Base-by-base conservation (phyloP, 2,797 vertebrate genomes). In the Clarias platycephalus region DNA sequence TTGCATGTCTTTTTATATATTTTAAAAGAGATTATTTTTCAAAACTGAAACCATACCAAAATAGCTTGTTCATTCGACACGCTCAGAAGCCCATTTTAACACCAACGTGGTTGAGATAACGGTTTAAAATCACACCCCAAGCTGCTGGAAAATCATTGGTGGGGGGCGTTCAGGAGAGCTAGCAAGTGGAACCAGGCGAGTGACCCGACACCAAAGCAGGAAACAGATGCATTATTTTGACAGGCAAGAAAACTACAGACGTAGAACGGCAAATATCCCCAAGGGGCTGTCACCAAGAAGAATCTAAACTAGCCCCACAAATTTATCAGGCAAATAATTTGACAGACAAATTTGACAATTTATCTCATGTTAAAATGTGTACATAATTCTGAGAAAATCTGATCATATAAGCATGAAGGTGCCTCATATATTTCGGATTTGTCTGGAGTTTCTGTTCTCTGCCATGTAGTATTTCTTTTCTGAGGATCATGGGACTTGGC, bases 171-270 rank as follows among this genome's bases (percentile, higher is more conserved):
- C 86, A 86, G 87, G 78, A 81, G 84, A 89, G 88, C 87, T 87
- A 89, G 89, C 64, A 84, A 76, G 88, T 90, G 89, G 88, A 90
- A 90, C 87, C 86, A 83, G 85, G 85, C 87, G 70, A 89, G 87
- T 86, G 90, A 89, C 91, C 91, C 90, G 88, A 91, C 91, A 91
- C 91, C 78, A 93, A 91, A 92, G 95, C 95, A 96, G 95, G 95
- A 96, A 96, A 95, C 95, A 95, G 95, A 95, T 95, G 95, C 94
- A 89, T 90, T 82, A 92, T 92, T 94, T 90, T 94, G 93, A 93
- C 91, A 90, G 90, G 90, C 87, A 91, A 92, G 91, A 88, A 86
- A 88, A 84, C 89, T 93, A 93, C 92, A 94, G 91, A 93, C 93
- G 91, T 92, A 93, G 93, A 94, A 93, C 91, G 90, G 91, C 89